phyloP scores from a whole-genome alignment of 2,797 vertebrate genomes.

The Masticophis lateralis region DNA sequence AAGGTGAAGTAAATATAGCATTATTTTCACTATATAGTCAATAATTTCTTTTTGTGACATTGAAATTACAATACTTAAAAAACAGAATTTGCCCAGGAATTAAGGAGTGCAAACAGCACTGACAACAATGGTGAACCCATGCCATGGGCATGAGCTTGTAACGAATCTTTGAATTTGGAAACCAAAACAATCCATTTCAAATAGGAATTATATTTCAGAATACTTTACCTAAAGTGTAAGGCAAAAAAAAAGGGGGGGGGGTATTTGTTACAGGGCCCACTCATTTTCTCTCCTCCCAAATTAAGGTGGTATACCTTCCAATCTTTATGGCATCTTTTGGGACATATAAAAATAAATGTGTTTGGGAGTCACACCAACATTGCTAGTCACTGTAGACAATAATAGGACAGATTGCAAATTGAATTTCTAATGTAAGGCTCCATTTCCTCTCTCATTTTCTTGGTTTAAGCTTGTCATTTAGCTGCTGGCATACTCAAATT shows the following conservation, averaged over 20 bases:
- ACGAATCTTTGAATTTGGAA: background rate
- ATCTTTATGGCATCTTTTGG: background rate
- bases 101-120: background rate
- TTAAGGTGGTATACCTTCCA: background rate
- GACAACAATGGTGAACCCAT: background rate
- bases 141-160: background rate
- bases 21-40: background rate
- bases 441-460: background rate
- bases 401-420: background rate
- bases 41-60: background rate
- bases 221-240: background rate
- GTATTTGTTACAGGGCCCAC: background rate
- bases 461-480: background rate
- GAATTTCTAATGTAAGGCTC: background rate
- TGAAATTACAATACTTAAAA: background rate
- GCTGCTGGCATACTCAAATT: too few relatives aligned
- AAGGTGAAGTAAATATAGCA: background rate
- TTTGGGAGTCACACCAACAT: background rate
- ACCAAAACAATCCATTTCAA: background rate
- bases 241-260: too few relatives aligned
- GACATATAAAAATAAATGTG: background rate
- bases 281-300: background rate
- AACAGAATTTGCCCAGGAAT: background rate
- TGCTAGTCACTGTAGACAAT: background rate
- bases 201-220: background rate